Conservation (phyloP, 2,888 invertebrate genomes). For the Steinernema carpocapsae region DNA sequence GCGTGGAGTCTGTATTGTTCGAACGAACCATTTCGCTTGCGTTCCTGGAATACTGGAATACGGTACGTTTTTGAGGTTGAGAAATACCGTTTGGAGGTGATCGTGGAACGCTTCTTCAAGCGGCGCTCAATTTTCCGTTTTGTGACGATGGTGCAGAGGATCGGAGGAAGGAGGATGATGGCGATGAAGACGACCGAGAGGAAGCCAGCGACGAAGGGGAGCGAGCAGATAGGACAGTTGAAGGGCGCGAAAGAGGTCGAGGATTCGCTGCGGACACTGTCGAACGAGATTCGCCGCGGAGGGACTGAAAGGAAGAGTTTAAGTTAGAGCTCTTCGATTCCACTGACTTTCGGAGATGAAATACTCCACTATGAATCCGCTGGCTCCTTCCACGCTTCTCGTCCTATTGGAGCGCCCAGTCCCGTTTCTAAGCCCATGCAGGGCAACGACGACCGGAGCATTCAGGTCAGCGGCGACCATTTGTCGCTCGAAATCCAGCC, state of each 20-base stretch:
- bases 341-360: constrained; percentile 2
- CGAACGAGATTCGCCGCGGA: background rate
- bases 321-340: background rate
- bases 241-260: constrained; percentile 19
- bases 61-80: background rate
- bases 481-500: background rate
- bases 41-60: background rate
- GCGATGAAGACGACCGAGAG: constrained; percentile 45
- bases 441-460: background rate
- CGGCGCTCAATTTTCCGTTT: constrained; percentile 14
- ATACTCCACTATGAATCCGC: constrained; percentile 17
- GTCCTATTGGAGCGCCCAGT: background rate
- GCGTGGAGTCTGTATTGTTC: constrained; percentile 63
- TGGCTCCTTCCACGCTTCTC: background rate
- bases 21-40: constrained; percentile 59
- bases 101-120: constrained; percentile 5
- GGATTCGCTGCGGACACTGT: constrained; percentile 4
- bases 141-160: constrained; percentile 52
- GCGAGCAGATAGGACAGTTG: constrained; percentile 21
- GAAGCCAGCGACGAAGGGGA: constrained; percentile 38
- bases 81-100: constrained; percentile 4
- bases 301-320: background rate
- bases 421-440: background rate
- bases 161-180: constrained; percentile 53
- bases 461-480: background rate